These are phyloP conservation scores for Xanthostigma xanthostigma DNA, from an alignment of 2,888 invertebrate genomes.

Conservation along the genomic window DNA sequence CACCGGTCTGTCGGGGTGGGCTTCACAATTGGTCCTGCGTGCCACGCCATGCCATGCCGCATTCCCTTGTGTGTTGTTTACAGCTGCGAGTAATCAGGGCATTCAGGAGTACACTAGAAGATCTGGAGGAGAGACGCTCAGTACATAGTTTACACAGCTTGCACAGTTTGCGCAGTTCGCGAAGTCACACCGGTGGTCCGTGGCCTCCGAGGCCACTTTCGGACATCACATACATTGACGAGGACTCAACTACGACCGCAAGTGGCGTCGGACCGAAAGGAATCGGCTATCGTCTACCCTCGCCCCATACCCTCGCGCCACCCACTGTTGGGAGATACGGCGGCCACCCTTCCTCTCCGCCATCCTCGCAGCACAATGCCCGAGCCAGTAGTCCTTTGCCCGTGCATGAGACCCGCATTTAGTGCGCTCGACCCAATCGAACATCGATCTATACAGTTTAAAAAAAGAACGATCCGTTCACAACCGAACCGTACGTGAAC, in stretches of 20 bases:
- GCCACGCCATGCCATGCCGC: slow-evolving; percentile 3
- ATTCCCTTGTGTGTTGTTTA: slow-evolving; percentile 38
- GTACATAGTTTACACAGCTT: slow-evolving; percentile 93
- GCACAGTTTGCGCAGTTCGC: slow-evolving; percentile 69
- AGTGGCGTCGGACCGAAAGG: slow-evolving; percentile 8
- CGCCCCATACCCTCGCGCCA: slow-evolving; percentile 33
- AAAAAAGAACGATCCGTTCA: too few species aligned
- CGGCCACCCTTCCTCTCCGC: slow-evolving; percentile 41
- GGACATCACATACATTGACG: slow-evolving; percentile 60
- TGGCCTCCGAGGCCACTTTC: slow-evolving; percentile 48
- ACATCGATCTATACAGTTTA: too few species aligned
- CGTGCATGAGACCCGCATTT: slow-evolving; percentile 60
- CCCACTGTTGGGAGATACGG: slow-evolving; percentile 23
- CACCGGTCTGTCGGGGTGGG: too few species aligned
- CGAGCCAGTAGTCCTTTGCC: slow-evolving; percentile 39
- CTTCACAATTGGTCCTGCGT: too few species aligned
- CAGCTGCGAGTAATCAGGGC: slow-evolving; percentile 99
- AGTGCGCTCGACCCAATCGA: slow-evolving; percentile 17
- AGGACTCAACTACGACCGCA: slow-evolving; percentile 28
- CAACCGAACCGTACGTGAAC: too few species aligned
- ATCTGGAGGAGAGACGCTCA: slow-evolving; percentile 97
- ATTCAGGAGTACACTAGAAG: slow-evolving; percentile 98
- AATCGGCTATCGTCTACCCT: slow-evolving; percentile 29
- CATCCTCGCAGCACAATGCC: slow-evolving; percentile 35
- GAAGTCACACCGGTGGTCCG: slow-evolving; percentile 57